Conservation (phyloP, 2,888 invertebrate species). For the Villa cingulata region DNA sequence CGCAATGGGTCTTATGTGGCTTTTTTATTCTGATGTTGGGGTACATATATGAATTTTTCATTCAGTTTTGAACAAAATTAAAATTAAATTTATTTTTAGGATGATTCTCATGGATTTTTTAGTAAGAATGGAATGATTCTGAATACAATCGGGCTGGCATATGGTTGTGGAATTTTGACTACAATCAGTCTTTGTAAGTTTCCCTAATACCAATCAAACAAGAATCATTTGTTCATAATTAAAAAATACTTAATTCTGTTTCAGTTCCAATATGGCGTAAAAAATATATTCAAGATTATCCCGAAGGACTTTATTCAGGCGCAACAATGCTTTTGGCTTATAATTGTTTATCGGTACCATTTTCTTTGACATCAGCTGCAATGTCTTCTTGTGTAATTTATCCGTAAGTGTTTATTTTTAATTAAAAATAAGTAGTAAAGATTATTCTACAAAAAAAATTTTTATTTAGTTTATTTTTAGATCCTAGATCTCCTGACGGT, state of each 20-base stretch:
- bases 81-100: slow-evolving; percentile 21
- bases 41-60: slow-evolving; percentile 20
- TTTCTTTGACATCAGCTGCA: slow-evolving; percentile 61
- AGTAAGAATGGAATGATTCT: slow-evolving; percentile 34
- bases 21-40: slow-evolving; percentile 50
- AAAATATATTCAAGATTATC: slow-evolving; percentile 81
- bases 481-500: slow-evolving; percentile 28
- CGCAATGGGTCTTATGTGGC: slow-evolving; percentile 62
- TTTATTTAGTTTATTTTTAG: slow-evolving; percentile 29
- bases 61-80: too few relatives aligned
- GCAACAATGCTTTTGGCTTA: slow-evolving; percentile 70
- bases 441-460: not conserved
- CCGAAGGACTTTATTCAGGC: slow-evolving; percentile 80
- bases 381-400: slow-evolving; percentile 59
- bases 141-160: slow-evolving; percentile 31
- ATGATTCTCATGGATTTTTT: slow-evolving; percentile 33
- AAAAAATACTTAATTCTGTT: slow-evolving; percentile 12
- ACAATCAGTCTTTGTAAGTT: slow-evolving; percentile 29
- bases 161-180: slow-evolving; percentile 33
- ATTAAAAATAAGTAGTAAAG: slow-evolving; percentile 15
- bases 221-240: not conserved
- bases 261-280: slow-evolving; percentile 72
- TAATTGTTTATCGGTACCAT: slow-evolving; percentile 66
- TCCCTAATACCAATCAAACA: not conserved
- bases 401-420: slow-evolving; percentile 45